Base-by-base conservation (phyloP, 2,888 invertebrate genomes). In the Oscheius sp. region DNA sequence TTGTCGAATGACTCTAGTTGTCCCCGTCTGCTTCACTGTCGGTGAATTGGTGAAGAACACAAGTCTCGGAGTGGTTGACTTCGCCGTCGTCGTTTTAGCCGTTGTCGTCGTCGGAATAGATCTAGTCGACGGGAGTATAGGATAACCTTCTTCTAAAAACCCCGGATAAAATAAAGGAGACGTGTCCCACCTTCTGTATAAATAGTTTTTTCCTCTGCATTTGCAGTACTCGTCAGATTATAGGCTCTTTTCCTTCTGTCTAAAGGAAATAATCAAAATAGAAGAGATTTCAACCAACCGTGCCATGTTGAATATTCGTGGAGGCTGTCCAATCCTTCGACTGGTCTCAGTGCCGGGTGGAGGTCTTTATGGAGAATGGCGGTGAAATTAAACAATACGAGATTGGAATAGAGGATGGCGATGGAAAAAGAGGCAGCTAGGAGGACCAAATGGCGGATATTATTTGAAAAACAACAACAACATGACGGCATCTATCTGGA, bases 331-430 rank as follows among this genome's bases (percentile, higher is more conserved):
- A 78, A 66, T 12, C 61, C 71, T 1, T 68, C 69, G n/a, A 77
- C 78, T 7, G 80, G 80, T 52, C 66, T 70, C 43, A 69, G 52
- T 13, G 73, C 53, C 1, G 69, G 41, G 25, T 69, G 73, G 9
- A 78, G 58, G 27, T 80, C 77, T 27, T 59, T 68, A 27, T 76
- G 74, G 3, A 78, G 63, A 56, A 84, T 76, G 7, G 79, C 73
- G n/a, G 83, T 78, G 55, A 85, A 69, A 66, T 84, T 80, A 73
- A 82, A 84, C 9, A 85, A 68, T 12, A 85, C 53, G 5, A 84
- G 29, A 52, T 83, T 85, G 43, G 84, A 76, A 58, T 78, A 85
- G 1, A 85, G 49, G 21, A 78, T 71, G 2, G 80, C 72, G 21
- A 85, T 64, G 16, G 76, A 70, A 46, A 74, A 45, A 27, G 78